phyloP scores from a whole-genome alignment of 2,888 invertebrate species.

The Cosmorhoe ocellata region DNA sequence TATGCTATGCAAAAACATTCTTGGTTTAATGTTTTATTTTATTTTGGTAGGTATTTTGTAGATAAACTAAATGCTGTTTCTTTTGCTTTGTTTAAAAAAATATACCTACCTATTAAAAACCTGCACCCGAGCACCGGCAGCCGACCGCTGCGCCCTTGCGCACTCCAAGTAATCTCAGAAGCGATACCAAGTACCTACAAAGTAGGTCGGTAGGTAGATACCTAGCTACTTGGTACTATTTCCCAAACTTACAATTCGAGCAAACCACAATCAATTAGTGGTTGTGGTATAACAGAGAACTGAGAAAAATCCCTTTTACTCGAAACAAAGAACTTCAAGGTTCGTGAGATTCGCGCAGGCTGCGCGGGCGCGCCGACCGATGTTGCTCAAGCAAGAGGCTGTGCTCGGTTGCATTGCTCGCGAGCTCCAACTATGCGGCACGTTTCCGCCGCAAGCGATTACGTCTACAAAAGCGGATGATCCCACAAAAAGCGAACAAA shows the following conservation, averaged over 20 bases:
- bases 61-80: too few relatives aligned
- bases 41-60: too few relatives aligned
- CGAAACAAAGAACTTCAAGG: conserved; percentile 66
- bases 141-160: too few relatives aligned
- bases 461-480: conserved; percentile 39
- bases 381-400: conserved; percentile 60
- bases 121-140: too few relatives aligned
- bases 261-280: conserved; percentile 55
- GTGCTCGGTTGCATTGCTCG: conserved; percentile 59
- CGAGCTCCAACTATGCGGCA: conserved; percentile 48
- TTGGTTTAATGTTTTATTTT: too few relatives aligned
- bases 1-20: too few relatives aligned
- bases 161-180: too few relatives aligned
- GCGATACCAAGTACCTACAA: too few relatives aligned
- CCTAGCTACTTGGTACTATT: too few relatives aligned
- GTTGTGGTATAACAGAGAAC: conserved; percentile 49
- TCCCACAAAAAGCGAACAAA: conserved; percentile 53
- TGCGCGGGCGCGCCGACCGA: conserved; percentile 9
- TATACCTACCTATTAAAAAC: too few relatives aligned
- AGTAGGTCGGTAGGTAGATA: too few relatives aligned
- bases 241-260: conserved; percentile 40
- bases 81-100: too few relatives aligned
- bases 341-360: conserved; percentile 52
- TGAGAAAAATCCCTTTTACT: conserved; percentile 55
- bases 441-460: conserved; percentile 53